phyloP scores from a whole-genome alignment of 2,888 invertebrate species.

The Drosophila meridiana region DNA sequence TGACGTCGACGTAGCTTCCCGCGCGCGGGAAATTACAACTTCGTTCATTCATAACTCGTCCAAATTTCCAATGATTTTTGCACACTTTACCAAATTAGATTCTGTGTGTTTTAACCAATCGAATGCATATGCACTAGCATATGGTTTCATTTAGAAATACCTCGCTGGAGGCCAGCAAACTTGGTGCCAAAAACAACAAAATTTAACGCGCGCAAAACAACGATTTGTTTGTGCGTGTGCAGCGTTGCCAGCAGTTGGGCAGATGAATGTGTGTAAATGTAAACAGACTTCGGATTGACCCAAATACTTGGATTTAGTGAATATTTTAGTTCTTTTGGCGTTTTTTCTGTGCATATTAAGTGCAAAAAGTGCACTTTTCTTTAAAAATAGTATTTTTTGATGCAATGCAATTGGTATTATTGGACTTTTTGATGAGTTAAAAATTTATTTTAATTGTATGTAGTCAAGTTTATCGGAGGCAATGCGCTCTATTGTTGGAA shows the following conservation, averaged over 20 bases:
- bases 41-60: constrained; percentile 63
- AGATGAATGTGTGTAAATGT: constrained; percentile 24
- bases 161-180: constrained; percentile 53
- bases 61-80: constrained; percentile 67
- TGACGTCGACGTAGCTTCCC: constrained; percentile 75
- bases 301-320: constrained; percentile 10
- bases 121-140: constrained; percentile 20
- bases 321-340: not conserved
- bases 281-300: constrained; percentile 44
- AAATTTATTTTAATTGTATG: not conserved
- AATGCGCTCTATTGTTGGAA: not conserved
- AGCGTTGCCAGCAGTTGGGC: constrained; percentile 68
- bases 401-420: too few relatives aligned
- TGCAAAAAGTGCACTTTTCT: not conserved
- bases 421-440: not conserved
- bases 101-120: constrained; percentile 63
- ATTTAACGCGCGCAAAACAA: constrained; percentile 72
- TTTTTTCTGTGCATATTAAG: not conserved
- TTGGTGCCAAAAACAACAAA: constrained; percentile 70
- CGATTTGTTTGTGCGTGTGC: constrained; percentile 63
- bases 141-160: constrained; percentile 70
- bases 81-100: constrained; percentile 70
- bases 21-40: constrained; percentile 83
- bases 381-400: not conserved
- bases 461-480: not conserved